A percentile compares a stretch with the other conserved stretches of the same genome.
These are phyloP conservation scores for Phoebastria nigripes DNA, from an alignment of 2,797 vertebrate genomes.

Conservation along the genomic window DNA sequence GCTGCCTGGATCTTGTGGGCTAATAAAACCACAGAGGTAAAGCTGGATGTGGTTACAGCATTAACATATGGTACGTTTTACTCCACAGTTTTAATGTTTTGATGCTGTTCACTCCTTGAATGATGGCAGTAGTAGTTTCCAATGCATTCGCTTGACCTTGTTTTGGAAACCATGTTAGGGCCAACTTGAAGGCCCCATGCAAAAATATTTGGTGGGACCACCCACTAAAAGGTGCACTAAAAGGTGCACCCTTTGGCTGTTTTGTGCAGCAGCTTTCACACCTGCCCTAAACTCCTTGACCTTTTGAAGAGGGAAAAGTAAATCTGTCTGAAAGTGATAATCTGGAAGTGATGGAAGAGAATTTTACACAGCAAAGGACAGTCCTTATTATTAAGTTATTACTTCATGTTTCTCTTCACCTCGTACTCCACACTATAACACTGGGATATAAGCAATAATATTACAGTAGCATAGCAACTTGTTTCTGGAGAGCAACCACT, in stretches of 20 bases:
- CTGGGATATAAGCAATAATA: neutral
- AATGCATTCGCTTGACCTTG: neutral
- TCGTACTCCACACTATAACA: neutral
- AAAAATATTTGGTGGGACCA: neutral
- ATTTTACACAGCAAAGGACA: neutral
- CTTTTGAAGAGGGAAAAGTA: neutral
- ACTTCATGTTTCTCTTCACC: neutral
- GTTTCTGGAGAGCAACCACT: neutral
- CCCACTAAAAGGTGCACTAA: neutral
- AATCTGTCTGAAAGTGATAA: neutral
- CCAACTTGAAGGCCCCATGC: neutral
- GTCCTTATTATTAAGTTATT: neutral
- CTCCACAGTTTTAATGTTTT: conserved; percentile 37
- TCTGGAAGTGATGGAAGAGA: neutral
- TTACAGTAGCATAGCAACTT: neutral
- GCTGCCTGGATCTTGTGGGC: neutral
- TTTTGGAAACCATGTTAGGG: conserved; percentile 29
- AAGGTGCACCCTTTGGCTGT: neutral
- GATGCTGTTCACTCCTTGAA: conserved; percentile 26
- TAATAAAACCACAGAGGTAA: neutral
- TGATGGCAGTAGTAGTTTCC: conserved; percentile 33
- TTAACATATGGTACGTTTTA: conserved; percentile 44
- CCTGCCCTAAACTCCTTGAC: neutral
- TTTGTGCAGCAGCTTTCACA: conserved; percentile 6
- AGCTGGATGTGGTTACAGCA: neutral